phyloP scores from a whole-genome alignment of 1,140 invertebrate genomes.

The Diuraphis noxia region DNA sequence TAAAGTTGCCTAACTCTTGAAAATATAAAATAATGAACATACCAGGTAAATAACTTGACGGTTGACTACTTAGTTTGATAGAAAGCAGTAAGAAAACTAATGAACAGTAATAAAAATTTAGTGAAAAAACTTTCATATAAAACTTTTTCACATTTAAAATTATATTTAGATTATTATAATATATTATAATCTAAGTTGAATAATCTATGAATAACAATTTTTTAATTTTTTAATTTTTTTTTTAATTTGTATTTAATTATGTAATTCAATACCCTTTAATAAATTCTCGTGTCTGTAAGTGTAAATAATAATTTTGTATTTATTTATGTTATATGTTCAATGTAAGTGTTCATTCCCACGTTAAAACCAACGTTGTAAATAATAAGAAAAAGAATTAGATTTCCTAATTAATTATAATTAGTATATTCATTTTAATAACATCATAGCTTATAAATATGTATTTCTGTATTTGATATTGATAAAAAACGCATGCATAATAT shows the following conservation, averaged over 20 bases:
- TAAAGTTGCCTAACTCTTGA: constrained; percentile 21
- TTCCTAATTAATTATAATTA: background rate
- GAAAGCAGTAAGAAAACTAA: constrained; percentile 26
- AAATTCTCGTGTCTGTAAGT: background rate
- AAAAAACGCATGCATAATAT: background rate
- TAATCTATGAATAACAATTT: background rate
- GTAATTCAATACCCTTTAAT: background rate
- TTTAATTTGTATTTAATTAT: background rate
- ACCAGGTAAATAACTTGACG: background rate
- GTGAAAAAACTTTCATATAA: constrained; percentile 17
- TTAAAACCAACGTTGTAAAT: background rate
- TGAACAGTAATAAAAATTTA: constrained; percentile 39
- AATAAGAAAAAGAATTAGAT: background rate
- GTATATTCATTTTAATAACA: background rate
- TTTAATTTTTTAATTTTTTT: background rate
- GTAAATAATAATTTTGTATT: background rate
- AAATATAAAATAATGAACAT: constrained; percentile 20
- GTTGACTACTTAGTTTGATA: constrained; percentile 6
- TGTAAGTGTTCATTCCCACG: background rate
- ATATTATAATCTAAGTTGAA: background rate
- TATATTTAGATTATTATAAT: background rate
- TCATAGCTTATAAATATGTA: background rate
- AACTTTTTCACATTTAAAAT: constrained; percentile 22
- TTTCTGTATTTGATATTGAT: background rate
- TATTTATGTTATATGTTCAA: background rate